These are phyloP conservation scores for Teleopsis dalmanni DNA, from an alignment of 1,140 invertebrate genomes.

Conservation along the genomic window DNA sequence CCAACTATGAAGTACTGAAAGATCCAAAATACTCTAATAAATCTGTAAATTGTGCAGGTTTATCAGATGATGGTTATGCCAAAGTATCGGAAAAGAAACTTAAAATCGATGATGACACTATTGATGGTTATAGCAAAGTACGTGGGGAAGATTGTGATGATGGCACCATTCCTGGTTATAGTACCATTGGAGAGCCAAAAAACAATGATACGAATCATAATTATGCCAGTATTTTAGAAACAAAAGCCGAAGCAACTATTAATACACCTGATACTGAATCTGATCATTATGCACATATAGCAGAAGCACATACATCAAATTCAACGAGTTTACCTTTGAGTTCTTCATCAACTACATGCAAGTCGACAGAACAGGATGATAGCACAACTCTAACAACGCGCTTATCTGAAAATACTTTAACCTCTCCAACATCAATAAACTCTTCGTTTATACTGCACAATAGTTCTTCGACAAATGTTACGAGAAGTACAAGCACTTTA, in stretches of 20 bases:
- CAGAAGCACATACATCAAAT: constrained; percentile 16
- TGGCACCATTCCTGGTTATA: constrained; percentile 26
- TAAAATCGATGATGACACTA: constrained; percentile 16
- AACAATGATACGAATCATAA: constrained; percentile 32
- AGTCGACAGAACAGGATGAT: neutral
- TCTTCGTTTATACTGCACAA: constrained; percentile 18
- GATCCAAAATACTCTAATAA: constrained; percentile 24
- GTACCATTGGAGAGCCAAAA: constrained; percentile 24
- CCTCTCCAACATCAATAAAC: constrained; percentile 27
- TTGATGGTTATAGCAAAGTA: constrained; percentile 21
- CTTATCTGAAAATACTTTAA: constrained; percentile 13
- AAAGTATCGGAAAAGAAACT: constrained; percentile 41
- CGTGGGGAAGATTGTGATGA: constrained; percentile 14
- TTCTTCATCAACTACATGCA: neutral
- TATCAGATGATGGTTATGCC: constrained; percentile 42
- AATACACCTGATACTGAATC: constrained; percentile 14
- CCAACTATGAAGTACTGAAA: constrained; percentile 63
- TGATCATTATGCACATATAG: constrained; percentile 37
- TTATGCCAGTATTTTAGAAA: constrained; percentile 40
- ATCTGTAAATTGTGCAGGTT: constrained; percentile 17
- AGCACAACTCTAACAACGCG: constrained; percentile 4
- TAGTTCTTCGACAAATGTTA: constrained; percentile 15
- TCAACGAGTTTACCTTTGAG: constrained; percentile 9
- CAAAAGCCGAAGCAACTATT: constrained; percentile 17
- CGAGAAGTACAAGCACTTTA: constrained; percentile 27